These are phyloP conservation scores for Rhinatrema bivittatum DNA, from an alignment of 2,797 vertebrate genomes.

Conservation along the genomic window DNA sequence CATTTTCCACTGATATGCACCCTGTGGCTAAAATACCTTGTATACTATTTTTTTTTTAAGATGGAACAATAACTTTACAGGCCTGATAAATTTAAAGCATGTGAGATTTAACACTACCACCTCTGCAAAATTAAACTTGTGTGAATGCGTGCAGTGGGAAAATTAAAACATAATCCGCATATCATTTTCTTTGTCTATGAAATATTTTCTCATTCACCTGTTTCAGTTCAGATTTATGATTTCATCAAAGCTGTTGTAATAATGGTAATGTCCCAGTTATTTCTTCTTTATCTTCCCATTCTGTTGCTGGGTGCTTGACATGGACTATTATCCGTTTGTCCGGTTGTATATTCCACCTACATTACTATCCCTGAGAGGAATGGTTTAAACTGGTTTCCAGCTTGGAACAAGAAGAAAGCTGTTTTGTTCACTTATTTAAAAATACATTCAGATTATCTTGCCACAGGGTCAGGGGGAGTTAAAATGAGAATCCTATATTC, in stretches of 20 bases:
- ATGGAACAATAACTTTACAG: conserved; percentile 27
- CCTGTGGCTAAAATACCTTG: conserved; percentile 55
- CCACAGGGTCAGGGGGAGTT: conserved; percentile 48
- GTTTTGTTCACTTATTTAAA: conserved; percentile 2
- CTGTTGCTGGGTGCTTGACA: conserved; percentile 8
- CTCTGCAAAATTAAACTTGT: conserved; percentile 28
- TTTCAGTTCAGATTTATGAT: neutral
- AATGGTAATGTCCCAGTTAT: conserved; percentile 13
- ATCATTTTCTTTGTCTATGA: conserved; percentile 1
- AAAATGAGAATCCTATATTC: conserved; percentile 53
- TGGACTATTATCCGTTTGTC: neutral
- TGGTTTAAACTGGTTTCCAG: neutral
- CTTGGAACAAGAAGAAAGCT: neutral
- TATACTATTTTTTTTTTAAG: conserved; percentile 25
- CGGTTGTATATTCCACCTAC: neutral
- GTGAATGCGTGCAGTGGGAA: conserved; percentile 6
- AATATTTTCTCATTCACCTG: conserved; percentile 10
- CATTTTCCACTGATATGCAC: conserved; percentile 43
- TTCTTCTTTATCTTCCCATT: conserved; percentile 12
- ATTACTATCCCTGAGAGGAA: neutral
- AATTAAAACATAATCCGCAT: conserved; percentile 5
- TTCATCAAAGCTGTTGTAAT: conserved; percentile 6
- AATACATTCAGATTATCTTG: conserved; percentile 19
- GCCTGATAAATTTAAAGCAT: conserved; percentile 43
- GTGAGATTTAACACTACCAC: conserved; percentile 27